Evolutionary conservation across 2,797 vertebrate genomes (phyloP).

Genomic region (Hapalemur alaotrensis): DNA sequence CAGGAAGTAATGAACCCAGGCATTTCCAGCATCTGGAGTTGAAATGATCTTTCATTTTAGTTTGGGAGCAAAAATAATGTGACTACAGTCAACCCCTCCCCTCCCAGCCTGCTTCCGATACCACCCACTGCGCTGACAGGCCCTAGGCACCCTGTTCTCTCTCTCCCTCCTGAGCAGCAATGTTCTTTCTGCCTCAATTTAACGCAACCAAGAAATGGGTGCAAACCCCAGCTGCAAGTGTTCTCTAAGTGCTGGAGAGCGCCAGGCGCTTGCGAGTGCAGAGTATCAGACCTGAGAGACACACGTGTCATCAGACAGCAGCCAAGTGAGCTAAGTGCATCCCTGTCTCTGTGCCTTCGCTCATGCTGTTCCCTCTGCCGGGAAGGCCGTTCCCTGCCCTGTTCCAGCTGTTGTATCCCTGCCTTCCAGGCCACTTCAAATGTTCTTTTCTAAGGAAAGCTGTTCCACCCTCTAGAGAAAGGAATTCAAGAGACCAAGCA

Average conservation of each 20-base stretch:
- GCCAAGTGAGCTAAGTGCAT: background rate
- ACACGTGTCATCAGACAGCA: accelerated
- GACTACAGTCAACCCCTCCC: slow-evolving; percentile 11
- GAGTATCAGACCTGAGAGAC: background rate
- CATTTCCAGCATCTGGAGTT: slow-evolving; percentile 73
- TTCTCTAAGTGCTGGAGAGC: background rate
- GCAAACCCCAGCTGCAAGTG: background rate
- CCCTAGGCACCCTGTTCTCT: background rate
- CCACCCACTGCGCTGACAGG: background rate
- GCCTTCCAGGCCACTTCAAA: background rate
- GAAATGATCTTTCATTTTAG: slow-evolving; percentile 79
- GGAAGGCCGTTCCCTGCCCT: background rate
- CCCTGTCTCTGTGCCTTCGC: background rate
- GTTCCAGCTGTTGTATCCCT: background rate
- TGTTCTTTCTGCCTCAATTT: background rate
- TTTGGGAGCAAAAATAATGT: slow-evolving; percentile 65
- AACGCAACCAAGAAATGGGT: background rate
- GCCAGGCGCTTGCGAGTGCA: too few species aligned
- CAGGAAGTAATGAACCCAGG: slow-evolving; percentile 77
- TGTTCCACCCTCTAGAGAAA: background rate
- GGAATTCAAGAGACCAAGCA: background rate
- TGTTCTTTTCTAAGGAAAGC: background rate
- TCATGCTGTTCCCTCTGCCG: background rate
- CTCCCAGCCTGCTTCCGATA: slow-evolving; percentile 22
- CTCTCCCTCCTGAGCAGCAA: background rate